phyloP scores from a whole-genome alignment of 2,113 vertebrate genomes.

The Corythaixoides concolor region DNA sequence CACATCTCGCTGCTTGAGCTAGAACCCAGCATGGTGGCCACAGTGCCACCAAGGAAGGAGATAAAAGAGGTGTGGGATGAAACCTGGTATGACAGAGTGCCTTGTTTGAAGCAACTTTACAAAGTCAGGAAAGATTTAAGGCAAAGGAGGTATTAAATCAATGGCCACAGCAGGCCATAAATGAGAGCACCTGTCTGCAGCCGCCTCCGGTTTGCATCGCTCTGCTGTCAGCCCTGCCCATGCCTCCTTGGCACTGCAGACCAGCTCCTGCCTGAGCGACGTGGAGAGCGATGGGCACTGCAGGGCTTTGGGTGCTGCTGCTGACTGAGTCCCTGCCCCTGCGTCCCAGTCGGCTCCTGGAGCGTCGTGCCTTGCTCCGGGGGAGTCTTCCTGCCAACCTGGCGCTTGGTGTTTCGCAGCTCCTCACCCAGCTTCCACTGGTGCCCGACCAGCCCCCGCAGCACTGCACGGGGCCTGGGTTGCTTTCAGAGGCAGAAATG shows the following conservation, averaged over 20 bases:
- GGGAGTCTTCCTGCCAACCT: neutral
- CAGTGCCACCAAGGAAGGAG: neutral
- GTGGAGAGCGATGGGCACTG: fast-evolving
- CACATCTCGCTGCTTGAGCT: fast-evolving
- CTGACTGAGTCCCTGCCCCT: neutral
- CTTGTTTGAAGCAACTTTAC: neutral
- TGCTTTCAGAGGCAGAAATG: neutral
- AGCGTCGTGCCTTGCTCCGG: neutral
- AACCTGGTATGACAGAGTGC: neutral
- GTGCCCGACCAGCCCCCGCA: neutral
- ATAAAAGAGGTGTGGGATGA: neutral
- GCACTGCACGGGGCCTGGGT: neutral
- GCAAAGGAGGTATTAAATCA: neutral
- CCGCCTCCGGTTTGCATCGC: fast-evolving
- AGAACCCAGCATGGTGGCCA: neutral
- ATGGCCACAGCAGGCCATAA: neutral
- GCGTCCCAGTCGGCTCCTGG: neutral
- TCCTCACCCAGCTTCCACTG: neutral
- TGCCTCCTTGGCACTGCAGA: neutral
- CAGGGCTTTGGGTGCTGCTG: neutral
- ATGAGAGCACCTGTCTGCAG: neutral
- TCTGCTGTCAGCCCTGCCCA: neutral
- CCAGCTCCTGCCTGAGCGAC: neutral
- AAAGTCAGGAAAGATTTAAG: neutral
- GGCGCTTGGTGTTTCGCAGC: neutral